A percentile compares a stretch with the other conserved stretches of the same genome.
Conservation (phyloP, 2,797 vertebrate genomes). For the Dendrocincla fuliginosa region DNA sequence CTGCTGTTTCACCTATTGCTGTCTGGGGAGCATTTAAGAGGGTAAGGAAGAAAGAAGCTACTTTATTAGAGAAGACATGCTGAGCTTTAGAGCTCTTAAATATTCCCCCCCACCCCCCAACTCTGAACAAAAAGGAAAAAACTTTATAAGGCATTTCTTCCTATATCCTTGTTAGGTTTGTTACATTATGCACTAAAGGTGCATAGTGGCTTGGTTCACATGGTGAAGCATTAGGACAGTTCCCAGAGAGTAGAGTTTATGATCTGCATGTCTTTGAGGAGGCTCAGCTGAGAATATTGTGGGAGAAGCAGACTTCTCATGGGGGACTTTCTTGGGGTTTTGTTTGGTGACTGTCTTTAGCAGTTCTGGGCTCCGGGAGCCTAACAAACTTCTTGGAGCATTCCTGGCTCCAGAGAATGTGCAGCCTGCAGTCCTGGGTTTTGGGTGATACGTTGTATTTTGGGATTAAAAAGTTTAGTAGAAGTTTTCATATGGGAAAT, state of each 20-base stretch:
- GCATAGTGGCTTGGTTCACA: neutral
- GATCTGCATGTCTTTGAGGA: neutral
- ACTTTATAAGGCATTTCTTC: neutral
- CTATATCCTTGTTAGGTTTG: neutral
- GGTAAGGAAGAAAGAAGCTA: neutral
- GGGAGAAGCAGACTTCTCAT: neutral
- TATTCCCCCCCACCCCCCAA: neutral
- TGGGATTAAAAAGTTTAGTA: neutral
- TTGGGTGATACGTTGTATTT: neutral
- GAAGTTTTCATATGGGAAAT: neutral
- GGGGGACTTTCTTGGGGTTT: neutral
- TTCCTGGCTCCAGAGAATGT: neutral
- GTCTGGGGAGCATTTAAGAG: constrained; percentile 11
- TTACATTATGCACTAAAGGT: neutral
- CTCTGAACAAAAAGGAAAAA: neutral
- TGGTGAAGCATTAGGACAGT: neutral
- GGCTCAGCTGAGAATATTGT: neutral
- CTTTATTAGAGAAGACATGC: neutral
- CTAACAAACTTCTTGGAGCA: neutral
- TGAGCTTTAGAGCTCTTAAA: neutral
- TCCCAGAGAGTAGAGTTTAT: neutral
- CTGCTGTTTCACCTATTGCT: neutral
- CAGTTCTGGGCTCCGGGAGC: neutral
- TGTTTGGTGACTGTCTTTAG: neutral
- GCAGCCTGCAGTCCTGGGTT: neutral